Evolutionary conservation across 2,797 vertebrate genomes (phyloP).

Genomic region (Chelmon rostratus): DNA sequence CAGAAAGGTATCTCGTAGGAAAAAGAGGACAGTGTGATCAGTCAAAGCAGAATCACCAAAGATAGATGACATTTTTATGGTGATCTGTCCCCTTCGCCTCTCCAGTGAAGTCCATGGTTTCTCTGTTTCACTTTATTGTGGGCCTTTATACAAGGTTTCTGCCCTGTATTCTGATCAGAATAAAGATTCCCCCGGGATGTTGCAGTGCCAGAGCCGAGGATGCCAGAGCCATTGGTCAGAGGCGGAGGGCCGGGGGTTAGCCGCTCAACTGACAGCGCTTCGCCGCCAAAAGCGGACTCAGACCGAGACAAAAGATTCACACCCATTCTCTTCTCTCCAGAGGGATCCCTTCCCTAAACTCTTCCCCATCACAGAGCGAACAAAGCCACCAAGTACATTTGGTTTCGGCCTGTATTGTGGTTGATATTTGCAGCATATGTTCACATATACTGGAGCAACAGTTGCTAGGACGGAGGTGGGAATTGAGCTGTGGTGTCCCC

Average conservation of each 20-base stretch:
- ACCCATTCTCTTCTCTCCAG: slow-evolving; percentile 78
- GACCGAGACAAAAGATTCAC: slow-evolving; percentile 77
- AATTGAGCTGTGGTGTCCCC: slow-evolving; percentile 23
- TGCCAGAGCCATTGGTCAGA: slow-evolving; percentile 87
- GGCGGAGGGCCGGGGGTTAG: slow-evolving; percentile 72
- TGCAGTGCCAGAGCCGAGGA: slow-evolving; percentile 79
- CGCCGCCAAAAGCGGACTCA: slow-evolving; percentile 80
- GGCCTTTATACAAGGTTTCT: slow-evolving; percentile 81
- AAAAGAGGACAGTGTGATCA: slow-evolving; percentile 62
- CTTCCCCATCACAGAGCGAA: slow-evolving; percentile 38
- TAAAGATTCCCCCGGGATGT: slow-evolving; percentile 80
- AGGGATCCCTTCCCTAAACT: slow-evolving; percentile 54
- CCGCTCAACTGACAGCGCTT: slow-evolving; percentile 78
- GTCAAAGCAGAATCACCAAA: slow-evolving; percentile 59
- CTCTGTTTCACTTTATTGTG: slow-evolving; percentile 75
- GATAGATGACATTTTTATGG: slow-evolving; percentile 74
- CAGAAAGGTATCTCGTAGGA: slow-evolving; percentile 60
- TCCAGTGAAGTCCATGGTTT: slow-evolving; percentile 49
- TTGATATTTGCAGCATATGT: neutral
- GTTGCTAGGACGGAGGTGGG: slow-evolving; percentile 8
- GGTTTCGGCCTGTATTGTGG: neutral
- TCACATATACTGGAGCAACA: slow-evolving; percentile 7
- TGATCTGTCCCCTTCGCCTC: slow-evolving; percentile 61
- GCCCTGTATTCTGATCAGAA: slow-evolving; percentile 77
- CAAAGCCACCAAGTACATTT: slow-evolving; percentile 35